phyloP scores from a whole-genome alignment of 2,888 invertebrate genomes.

The Drosophila peninsularis region DNA sequence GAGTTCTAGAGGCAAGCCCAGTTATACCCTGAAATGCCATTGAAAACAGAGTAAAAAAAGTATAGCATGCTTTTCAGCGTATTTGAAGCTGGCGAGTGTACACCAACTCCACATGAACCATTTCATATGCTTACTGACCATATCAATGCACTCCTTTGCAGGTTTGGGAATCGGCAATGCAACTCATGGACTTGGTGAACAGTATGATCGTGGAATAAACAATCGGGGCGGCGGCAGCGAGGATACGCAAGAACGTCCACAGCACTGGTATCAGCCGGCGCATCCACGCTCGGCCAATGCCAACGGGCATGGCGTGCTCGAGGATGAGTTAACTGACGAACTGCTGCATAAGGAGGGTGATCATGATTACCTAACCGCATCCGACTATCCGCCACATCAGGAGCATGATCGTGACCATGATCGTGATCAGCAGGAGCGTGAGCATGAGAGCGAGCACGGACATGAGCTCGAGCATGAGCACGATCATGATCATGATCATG shows the following conservation, averaged over 20 bases:
- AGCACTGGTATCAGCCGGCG: conserved; percentile 52
- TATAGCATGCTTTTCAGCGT: conserved; percentile 5
- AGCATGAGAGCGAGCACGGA: conserved; percentile 9
- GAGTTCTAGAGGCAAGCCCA: too few relatives aligned
- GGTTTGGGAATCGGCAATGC: conserved; percentile 57
- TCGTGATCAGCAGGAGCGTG: conserved; percentile 20
- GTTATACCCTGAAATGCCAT: too few relatives aligned
- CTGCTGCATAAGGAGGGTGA: conserved; percentile 59
- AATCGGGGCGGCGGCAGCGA: conserved; percentile 37
- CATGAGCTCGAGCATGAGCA: conserved; percentile 18
- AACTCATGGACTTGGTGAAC: conserved; percentile 41
- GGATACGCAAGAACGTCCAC: conserved; percentile 47
- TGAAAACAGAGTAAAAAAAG: neutral
- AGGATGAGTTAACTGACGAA: conserved; percentile 63
- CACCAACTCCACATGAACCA: too few relatives aligned
- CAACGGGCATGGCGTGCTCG: conserved; percentile 39
- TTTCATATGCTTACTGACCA: neutral
- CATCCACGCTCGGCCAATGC: conserved; percentile 38
- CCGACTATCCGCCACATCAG: conserved; percentile 77
- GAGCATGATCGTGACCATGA: conserved; percentile 33
- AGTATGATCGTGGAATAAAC: conserved; percentile 28
- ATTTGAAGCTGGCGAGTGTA: too few relatives aligned
- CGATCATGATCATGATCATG: conserved; percentile 21
- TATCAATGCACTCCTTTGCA: neutral
- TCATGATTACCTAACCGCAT: conserved; percentile 68